Evolutionary conservation across 2,113 vertebrate species (phyloP).

Genomic region (Pituophis catenifer): DNA sequence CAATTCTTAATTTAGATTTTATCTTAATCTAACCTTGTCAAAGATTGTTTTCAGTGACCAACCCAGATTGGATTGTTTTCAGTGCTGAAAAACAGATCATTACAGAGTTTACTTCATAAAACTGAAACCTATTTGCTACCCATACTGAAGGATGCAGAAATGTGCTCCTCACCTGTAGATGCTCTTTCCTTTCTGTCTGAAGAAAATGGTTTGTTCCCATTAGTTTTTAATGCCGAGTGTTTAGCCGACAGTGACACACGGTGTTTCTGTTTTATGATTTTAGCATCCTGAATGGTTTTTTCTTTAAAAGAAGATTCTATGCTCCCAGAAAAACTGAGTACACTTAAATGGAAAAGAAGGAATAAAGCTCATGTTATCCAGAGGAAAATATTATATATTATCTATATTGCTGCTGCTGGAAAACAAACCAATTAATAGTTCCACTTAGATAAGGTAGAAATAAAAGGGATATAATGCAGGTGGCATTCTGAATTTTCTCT

Average conservation of each 20-base stretch:
- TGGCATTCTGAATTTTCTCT: not conserved
- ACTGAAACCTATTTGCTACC: too few relatives aligned
- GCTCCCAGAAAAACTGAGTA: conserved; percentile 21
- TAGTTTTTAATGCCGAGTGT: not conserved
- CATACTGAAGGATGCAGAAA: too few relatives aligned
- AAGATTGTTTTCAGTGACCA: too few relatives aligned
- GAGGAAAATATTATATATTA: not conserved
- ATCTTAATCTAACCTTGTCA: not conserved
- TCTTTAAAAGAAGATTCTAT: conserved; percentile 1
- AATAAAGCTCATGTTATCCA: not conserved
- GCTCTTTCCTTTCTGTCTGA: not conserved
- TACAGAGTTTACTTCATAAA: too few relatives aligned
- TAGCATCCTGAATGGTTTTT: not conserved
- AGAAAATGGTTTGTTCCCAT: not conserved
- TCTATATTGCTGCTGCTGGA: not conserved
- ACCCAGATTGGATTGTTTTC: too few relatives aligned
- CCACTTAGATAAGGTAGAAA: not conserved
- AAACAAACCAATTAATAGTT: not conserved
- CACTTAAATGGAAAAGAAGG: not conserved
- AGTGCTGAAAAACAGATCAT: too few relatives aligned
- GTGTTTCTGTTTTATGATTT: conserved; percentile 13
- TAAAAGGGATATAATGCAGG: not conserved
- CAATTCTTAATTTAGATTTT: not conserved
- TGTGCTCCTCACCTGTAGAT: not conserved
- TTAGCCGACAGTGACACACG: not conserved